Base-by-base conservation (phyloP, 2,797 vertebrate species). In the Acrossocheilus fasciatus region DNA sequence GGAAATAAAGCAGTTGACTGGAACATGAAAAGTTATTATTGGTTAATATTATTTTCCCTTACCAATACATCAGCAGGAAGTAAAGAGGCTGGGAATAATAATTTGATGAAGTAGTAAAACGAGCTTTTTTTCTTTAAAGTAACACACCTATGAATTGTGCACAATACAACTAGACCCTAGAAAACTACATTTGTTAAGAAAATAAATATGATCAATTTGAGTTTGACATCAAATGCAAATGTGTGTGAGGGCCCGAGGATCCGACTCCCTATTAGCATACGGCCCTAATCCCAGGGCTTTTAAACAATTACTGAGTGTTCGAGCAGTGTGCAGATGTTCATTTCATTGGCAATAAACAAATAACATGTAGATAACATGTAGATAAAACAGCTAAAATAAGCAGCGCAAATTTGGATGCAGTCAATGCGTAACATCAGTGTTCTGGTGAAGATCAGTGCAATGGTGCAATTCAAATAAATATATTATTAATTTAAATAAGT, bases 261-360 rank as follows among this genome's bases (percentile, higher is more conserved):
- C 62, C 23, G 52, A 30, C 41, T 88, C 81, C 90, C 93, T 92
- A 88, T 93, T 93, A 93, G 93, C 91, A 93, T 92, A 90, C 91
- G 90, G 64, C 88, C 84, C 86, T 90, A 47, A 88, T 93, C 92
- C 91, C 89, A 83, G 86, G 92, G 92, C 93, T 93, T 93, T 93
- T 92, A 93, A 91, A 92, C 87, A 91, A 94, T 94, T 93, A 94
- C 91, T 89, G 91, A 92, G 90, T 91, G 90, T 91, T 92, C 87
- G 92, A 90, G 93, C 93, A 91, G 90, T 90, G 89, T 91, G 91
- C 92, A 94, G 92, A 95, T 94, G 94, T 94, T 93, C 93, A 93
- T 94, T 94, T 92, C 91, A 92, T 93, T 92, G 94, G 93, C 93
- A 94, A 95, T 94, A 95, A 95, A 94, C 94, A 94, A 94, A 95